phyloP scores from a whole-genome alignment of 1,140 invertebrate species.

The Rhizoglyphus robini region DNA sequence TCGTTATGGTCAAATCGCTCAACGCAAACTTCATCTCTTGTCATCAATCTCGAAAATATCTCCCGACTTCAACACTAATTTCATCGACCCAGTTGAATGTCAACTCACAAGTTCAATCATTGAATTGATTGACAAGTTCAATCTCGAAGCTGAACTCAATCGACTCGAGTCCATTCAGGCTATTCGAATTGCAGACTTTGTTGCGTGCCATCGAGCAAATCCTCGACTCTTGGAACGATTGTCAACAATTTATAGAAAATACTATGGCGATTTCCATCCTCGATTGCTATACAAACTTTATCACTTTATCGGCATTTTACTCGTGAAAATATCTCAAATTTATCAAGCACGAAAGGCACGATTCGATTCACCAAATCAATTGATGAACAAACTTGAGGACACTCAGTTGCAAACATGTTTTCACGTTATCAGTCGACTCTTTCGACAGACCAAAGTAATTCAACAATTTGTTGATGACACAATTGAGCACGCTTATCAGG shows the following conservation, averaged over 20 bases:
- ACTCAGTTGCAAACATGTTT: background rate
- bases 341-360: background rate
- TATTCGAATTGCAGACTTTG: constrained; percentile 1
- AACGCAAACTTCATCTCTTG: background rate
- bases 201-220: background rate
- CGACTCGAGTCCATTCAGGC: background rate
- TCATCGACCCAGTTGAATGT: too few relatives aligned
- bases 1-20: background rate
- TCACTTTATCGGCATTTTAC: background rate
- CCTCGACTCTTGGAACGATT: background rate
- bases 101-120: background rate
- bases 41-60: background rate
- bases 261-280: constrained; percentile 12
- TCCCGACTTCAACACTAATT: background rate
- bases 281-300: constrained; percentile 11
- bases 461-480: background rate
- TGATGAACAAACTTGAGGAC: background rate
- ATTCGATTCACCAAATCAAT: background rate
- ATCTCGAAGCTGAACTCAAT: background rate
- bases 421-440: background rate
- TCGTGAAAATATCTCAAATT: background rate
- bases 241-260: background rate
- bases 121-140: background rate
- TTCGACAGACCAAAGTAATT: background rate
- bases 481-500: too few relatives aligned